A percentile compares a stretch with the other conserved stretches of the same genome.
phyloP scores from a whole-genome alignment of 2,797 vertebrate species.

The Takifugu rubripes region DNA sequence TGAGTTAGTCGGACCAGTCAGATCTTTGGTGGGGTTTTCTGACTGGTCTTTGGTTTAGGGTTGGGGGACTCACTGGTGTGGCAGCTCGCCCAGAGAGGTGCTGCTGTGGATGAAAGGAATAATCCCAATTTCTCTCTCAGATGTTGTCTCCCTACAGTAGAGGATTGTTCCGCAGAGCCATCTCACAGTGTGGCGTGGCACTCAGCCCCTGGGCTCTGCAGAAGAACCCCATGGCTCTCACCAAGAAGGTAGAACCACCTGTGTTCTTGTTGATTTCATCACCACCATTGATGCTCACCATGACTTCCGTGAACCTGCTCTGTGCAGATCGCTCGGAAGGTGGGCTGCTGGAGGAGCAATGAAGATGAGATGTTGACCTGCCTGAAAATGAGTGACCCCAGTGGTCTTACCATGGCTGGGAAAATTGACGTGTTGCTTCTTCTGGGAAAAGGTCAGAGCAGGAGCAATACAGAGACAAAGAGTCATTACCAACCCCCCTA shows the following conservation, averaged over 20 bases:
- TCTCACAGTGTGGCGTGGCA: constrained; percentile 81
- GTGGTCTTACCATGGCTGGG: constrained; percentile 74
- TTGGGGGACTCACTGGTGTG: too few relatives aligned
- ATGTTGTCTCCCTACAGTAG: constrained; percentile 80
- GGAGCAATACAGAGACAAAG: too few relatives aligned
- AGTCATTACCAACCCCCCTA: too few relatives aligned
- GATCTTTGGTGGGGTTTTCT: too few relatives aligned
- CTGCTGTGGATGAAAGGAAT: background rate
- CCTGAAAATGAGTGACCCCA: constrained; percentile 72
- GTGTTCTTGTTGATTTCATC: background rate
- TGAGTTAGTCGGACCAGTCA: too few relatives aligned
- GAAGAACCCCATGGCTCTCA: constrained; percentile 74
- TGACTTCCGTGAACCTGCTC: background rate
- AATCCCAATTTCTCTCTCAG: constrained; percentile 47
- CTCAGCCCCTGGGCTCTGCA: constrained; percentile 82
- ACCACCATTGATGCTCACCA: background rate
- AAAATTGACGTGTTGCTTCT: constrained; percentile 66
- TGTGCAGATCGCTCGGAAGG: constrained; percentile 72
- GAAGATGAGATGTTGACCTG: constrained; percentile 73
- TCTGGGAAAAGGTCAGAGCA: constrained; percentile 49
- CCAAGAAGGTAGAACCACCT: constrained; percentile 68
- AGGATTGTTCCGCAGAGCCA: constrained; percentile 83
- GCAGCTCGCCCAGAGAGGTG: too few relatives aligned
- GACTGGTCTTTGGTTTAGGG: too few relatives aligned
- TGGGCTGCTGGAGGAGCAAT: constrained; percentile 70